Evolutionary conservation across 1,140 invertebrate genomes (phyloP).

Genomic region (Drosophila ohnishii): DNA sequence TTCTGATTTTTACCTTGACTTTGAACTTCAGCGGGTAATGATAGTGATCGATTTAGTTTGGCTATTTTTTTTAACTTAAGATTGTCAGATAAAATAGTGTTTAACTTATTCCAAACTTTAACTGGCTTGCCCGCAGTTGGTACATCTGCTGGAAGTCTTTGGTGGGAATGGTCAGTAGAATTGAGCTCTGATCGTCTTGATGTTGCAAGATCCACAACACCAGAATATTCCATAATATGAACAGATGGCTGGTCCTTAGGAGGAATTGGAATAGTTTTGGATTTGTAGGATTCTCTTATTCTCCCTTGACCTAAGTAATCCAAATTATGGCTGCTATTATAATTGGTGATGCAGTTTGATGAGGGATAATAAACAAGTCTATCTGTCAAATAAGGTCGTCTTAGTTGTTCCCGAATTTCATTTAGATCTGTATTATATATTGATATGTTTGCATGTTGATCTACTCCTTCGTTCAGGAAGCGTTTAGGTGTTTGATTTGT

Average conservation of each 20-base stretch:
- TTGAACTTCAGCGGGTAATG: slow-evolving; percentile 88
- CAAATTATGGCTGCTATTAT: slow-evolving; percentile 63
- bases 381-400: slow-evolving; percentile 63
- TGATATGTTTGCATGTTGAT: not conserved
- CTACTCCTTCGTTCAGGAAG: not conserved
- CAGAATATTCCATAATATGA: not conserved
- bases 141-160: not conserved
- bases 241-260: not conserved
- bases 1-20: slow-evolving; percentile 19
- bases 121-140: slow-evolving; percentile 69
- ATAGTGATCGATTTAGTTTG: slow-evolving; percentile 91
- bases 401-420: slow-evolving; percentile 31
- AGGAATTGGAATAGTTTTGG: not conserved
- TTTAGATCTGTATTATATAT: slow-evolving; percentile 26
- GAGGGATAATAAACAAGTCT: slow-evolving; percentile 76
- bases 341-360: slow-evolving; percentile 58
- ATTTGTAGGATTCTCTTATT: not conserved
- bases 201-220: no score
- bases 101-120: slow-evolving; percentile 77
- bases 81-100: slow-evolving; percentile 90
- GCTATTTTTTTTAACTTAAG: slow-evolving; percentile 85
- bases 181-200: not conserved
- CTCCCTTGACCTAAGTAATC: slow-evolving; percentile 52
- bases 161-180: not conserved
- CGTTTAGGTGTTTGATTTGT: slow-evolving; percentile 30